Evolutionary conservation across 2,888 invertebrate species (phyloP), one percentile per base, ranked within the genome.

Genomic region (Epirrhoe alternata): DNA sequence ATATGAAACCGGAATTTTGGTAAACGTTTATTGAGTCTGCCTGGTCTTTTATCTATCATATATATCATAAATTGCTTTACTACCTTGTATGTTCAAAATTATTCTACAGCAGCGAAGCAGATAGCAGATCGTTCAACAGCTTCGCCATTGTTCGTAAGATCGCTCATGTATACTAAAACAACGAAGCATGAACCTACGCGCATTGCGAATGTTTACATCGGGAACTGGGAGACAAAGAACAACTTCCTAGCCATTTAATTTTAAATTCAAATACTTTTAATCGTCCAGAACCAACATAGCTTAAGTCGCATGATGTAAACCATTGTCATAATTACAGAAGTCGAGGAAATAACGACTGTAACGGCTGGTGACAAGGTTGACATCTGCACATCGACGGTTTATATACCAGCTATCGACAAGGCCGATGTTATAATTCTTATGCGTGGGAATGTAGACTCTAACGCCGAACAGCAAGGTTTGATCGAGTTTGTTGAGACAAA

Each of bases 341-440:
- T 68, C 61, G 17, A 73, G 71, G 68, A 58, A 84, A 83, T 78
- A 75, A 66, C 72, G 52, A 77, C 82, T 78, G 71, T 83, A 84
- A 76, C 74, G 70, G 76, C 68, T 70, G 70, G 73, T 60, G 66
- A 73, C 73, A 80, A 75, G 77, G 84, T 78, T 71, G 74, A 79
- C 76, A 82, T 80, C 74, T 65, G 70, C 71, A 72, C 75, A 67
- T 71, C 77, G 66, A 70, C 68, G 69, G 35, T 79, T 79, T 75
- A 77, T 77, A 77, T 77, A 80, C 76, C 78, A 78, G 73, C 75
- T 73, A 76, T 76, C 73, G 72, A 81, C 89, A 86, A 89, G 86
- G 87, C 83, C 85, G 80, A 80, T 75, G 75, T 70, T 70, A 69
- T 66, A 66, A 70, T 61, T 50, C 66, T 64, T 24, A 56, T 45